These are phyloP conservation scores for Gallinago jamesoni DNA, from an alignment of 2,113 vertebrate species.

Conservation along the genomic window DNA sequence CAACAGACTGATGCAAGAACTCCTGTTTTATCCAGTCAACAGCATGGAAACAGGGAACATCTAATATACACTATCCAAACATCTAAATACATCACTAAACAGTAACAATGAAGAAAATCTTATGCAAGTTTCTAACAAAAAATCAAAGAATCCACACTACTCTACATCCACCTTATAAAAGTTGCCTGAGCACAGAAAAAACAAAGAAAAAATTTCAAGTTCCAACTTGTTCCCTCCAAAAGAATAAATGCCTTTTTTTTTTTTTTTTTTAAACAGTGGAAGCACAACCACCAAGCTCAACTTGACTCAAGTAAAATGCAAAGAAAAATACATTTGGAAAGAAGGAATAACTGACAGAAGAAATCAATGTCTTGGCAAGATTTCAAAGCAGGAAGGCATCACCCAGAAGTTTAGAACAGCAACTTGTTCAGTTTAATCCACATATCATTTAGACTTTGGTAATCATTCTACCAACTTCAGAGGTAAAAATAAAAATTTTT, in stretches of 20 bases:
- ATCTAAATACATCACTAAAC: background rate
- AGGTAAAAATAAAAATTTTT: background rate
- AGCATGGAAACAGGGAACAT: background rate
- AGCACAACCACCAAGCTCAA: background rate
- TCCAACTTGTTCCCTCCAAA: background rate
- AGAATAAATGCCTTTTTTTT: background rate
- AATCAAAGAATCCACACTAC: background rate
- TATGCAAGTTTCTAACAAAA: background rate
- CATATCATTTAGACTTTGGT: background rate
- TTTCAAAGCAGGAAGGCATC: background rate
- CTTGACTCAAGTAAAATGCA: background rate
- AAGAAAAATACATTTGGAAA: background rate
- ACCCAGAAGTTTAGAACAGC: background rate
- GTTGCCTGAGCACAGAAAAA: background rate
- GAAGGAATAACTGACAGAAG: background rate
- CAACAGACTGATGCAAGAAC: background rate
- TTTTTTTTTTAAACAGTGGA: background rate
- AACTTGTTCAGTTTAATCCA: background rate
- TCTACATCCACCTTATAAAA: background rate
- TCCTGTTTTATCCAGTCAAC: background rate
- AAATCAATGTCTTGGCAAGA: background rate
- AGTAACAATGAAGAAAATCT: rapidly evolving
- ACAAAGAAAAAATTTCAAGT: background rate
- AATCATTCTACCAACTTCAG: background rate
- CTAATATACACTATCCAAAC: background rate